A percentile compares a stretch with the other conserved stretches of the same genome.
Evolutionary conservation across 1,140 invertebrate species (phyloP).

Genomic region (Cecropterus lyciades): DNA sequence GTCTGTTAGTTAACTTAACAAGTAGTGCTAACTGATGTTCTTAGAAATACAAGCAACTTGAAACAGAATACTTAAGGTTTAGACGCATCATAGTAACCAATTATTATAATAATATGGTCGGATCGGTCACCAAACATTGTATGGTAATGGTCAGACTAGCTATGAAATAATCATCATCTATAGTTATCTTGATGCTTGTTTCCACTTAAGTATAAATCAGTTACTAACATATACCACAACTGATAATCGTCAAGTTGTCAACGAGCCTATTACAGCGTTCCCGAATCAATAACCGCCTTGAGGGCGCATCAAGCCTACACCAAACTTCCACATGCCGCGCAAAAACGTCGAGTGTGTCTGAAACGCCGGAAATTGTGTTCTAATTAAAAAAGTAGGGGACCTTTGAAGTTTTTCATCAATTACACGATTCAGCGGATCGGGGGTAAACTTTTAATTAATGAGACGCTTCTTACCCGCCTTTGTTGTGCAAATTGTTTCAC

Average conservation of each 20-base stretch:
- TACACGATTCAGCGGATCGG: constrained; percentile 28
- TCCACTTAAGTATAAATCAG: too few species aligned
- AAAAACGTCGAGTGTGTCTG: constrained; percentile 15
- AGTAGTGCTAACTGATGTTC: too few species aligned
- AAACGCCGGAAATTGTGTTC: constrained; percentile 32
- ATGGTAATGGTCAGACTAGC: too few species aligned
- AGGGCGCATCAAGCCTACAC: neutral
- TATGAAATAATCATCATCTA: too few species aligned
- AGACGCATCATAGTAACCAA: too few species aligned
- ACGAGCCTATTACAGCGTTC: neutral
- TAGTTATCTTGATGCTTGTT: too few species aligned
- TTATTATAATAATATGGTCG: too few species aligned
- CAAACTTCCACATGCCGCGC: neutral
- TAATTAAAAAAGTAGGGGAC: constrained; percentile 38
- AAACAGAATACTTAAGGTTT: too few species aligned
- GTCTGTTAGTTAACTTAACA: too few species aligned
- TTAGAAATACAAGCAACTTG: too few species aligned
- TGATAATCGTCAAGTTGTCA: neutral
- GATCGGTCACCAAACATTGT: too few species aligned
- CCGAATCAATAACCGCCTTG: neutral
- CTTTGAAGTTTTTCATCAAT: constrained; percentile 41
- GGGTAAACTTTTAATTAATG: constrained; percentile 43
- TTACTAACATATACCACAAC: too few species aligned
- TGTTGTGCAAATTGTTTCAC: constrained; percentile 22
- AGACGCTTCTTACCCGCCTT: constrained; percentile 18